A percentile compares a stretch with the other conserved stretches of the same genome.
phyloP scores from a whole-genome alignment of 2,888 invertebrate species.

The Polydrusus tereticollis region DNA sequence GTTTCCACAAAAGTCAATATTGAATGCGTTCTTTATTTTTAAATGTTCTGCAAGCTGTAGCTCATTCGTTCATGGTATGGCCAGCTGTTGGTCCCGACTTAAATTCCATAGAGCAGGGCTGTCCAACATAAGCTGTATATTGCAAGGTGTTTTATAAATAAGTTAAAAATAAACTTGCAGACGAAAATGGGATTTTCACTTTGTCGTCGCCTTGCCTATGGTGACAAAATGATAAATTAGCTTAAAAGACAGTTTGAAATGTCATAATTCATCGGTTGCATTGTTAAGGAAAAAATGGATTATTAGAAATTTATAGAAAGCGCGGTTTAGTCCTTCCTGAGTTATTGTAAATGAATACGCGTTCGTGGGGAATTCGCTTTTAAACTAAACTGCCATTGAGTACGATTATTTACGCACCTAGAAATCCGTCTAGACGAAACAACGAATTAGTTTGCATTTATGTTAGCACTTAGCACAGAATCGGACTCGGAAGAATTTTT shows the following conservation, averaged over 20 bases:
- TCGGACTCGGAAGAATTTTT: too few species aligned
- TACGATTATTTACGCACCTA: slow-evolving; percentile 9
- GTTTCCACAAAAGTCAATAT: too few species aligned
- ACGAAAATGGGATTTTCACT: too few species aligned
- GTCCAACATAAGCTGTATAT: too few species aligned
- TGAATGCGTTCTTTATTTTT: too few species aligned
- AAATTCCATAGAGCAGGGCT: too few species aligned
- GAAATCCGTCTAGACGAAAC: slow-evolving; percentile 13
- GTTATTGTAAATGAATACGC: background rate
- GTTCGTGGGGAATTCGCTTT: background rate
- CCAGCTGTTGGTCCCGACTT: too few species aligned
- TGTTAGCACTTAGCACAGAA: slow-evolving; percentile 1
- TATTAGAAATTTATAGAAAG: slow-evolving; percentile 39
- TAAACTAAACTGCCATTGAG: background rate
- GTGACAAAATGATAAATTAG: background rate
- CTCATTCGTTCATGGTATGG: too few species aligned
- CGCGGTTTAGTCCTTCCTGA: background rate
- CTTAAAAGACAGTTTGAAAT: background rate
- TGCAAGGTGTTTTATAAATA: too few species aligned
- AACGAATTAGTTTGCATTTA: slow-evolving; percentile 7
- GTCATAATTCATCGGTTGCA: background rate
- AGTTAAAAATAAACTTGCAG: too few species aligned
- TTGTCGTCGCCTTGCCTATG: background rate
- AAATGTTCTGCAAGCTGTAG: too few species aligned
- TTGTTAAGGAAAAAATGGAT: slow-evolving; percentile 1